These are phyloP conservation scores for Tenthredo amoena DNA, from an alignment of 2,888 invertebrate genomes.

Conservation along the genomic window DNA sequence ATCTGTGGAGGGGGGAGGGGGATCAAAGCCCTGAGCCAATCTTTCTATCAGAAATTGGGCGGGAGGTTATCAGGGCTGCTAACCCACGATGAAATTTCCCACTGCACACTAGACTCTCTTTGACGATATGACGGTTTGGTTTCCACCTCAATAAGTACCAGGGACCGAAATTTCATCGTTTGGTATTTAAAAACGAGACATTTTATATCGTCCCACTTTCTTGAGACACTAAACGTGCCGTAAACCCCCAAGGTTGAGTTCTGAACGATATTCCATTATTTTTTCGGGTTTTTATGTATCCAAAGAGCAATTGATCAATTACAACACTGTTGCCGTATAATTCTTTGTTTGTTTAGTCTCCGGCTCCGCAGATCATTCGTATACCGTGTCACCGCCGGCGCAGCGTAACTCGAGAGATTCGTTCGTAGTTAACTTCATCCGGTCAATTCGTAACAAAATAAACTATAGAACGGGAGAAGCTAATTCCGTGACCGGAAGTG, in stretches of 20 bases:
- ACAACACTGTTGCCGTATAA: not conserved
- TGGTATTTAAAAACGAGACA: not conserved
- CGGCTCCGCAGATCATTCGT: not conserved
- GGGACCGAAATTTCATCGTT: not conserved
- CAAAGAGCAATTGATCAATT: not conserved
- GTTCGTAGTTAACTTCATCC: not conserved
- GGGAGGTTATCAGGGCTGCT: not conserved
- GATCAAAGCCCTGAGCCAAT: not conserved
- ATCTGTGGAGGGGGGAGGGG: not conserved
- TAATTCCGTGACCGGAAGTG: constrained; percentile 34
- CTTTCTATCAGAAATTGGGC: not conserved
- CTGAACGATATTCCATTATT: not conserved
- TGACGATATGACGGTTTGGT: not conserved
- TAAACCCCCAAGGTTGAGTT: not conserved
- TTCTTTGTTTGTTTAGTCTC: not conserved
- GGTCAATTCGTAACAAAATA: not conserved
- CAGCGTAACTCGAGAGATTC: not conserved
- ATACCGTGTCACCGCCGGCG: not conserved
- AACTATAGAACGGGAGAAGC: not conserved
- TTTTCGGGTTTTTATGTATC: not conserved
- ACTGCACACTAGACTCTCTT: not conserved
- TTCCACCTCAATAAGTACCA: not conserved
- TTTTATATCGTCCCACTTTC: not conserved
- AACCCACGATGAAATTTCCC: not conserved
- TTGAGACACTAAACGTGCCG: not conserved